phyloP scores from a whole-genome alignment of 2,113 vertebrate genomes.

The Pagrus major region DNA sequence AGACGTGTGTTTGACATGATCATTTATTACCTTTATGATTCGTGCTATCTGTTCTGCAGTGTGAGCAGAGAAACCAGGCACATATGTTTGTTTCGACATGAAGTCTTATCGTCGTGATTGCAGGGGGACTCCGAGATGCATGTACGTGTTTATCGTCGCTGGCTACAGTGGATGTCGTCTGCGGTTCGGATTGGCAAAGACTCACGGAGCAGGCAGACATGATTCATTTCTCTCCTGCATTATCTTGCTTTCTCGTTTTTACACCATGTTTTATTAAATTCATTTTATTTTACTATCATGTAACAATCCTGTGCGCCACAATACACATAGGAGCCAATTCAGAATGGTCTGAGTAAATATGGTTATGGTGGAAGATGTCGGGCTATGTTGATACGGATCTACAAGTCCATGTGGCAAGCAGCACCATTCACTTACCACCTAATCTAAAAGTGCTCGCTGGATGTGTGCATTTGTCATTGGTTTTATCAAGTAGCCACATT shows the following conservation, averaged over 20 bases:
- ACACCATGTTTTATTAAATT: not conserved
- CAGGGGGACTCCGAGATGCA: slow-evolving; percentile 3
- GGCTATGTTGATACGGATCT: slow-evolving; percentile 44
- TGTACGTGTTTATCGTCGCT: slow-evolving; percentile 33
- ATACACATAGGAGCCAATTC: not conserved
- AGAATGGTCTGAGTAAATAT: slow-evolving; percentile 18
- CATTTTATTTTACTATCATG: slow-evolving; percentile 12
- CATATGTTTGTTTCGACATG: slow-evolving; percentile 37
- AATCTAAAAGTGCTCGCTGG: slow-evolving; percentile 52
- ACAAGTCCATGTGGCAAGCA: slow-evolving; percentile 18
- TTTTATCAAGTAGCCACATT: slow-evolving; percentile 40
- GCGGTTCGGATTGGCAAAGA: slow-evolving; percentile 12
- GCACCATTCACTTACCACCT: slow-evolving; percentile 31
- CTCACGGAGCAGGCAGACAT: slow-evolving; percentile 11
- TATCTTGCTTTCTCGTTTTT: not conserved
- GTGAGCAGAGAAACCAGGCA: slow-evolving; percentile 40
- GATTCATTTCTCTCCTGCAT: slow-evolving; percentile 10
- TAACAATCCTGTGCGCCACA: not conserved
- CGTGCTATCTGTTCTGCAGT: slow-evolving; percentile 52
- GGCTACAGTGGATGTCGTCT: slow-evolving; percentile 22
- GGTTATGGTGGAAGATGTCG: not conserved
- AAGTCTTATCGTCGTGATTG: slow-evolving; percentile 22
- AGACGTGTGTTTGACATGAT: slow-evolving; percentile 43
- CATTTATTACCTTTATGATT: slow-evolving; percentile 60
- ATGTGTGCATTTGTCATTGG: slow-evolving; percentile 33